Evolutionary conservation across 2,113 vertebrate genomes (phyloP).

Genomic region (Vombatus ursinus): DNA sequence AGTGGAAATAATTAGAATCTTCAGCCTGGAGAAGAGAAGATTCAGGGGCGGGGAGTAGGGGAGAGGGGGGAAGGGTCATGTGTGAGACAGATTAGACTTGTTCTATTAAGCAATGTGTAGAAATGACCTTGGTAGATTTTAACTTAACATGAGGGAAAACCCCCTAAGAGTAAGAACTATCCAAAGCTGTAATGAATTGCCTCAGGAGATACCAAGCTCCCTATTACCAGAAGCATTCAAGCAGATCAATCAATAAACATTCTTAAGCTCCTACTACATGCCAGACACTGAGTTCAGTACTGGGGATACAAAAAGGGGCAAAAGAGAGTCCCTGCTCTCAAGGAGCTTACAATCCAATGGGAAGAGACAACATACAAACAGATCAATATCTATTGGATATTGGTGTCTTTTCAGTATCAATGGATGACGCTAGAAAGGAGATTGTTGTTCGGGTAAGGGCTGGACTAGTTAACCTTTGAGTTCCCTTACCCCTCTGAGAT

Average conservation of each 20-base stretch:
- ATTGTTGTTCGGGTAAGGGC: not conserved
- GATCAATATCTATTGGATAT: not conserved
- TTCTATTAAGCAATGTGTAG: not conserved
- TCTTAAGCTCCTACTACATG: not conserved
- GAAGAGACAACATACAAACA: not conserved
- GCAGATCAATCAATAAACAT: not conserved
- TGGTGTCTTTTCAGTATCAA: not conserved
- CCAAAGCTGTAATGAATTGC: not conserved
- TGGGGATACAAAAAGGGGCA: not conserved
- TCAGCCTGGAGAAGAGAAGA: not conserved
- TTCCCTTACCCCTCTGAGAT: not conserved
- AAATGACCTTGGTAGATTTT: too few species aligned
- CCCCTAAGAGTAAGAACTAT: not conserved
- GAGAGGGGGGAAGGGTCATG: not conserved
- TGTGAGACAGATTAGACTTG: not conserved
- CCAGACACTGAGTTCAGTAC: not conserved
- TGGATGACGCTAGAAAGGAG: not conserved
- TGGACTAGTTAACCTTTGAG: not conserved
- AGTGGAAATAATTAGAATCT: not conserved
- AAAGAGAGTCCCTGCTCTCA: not conserved
- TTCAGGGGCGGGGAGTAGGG: too few species aligned
- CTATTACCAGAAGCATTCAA: not conserved
- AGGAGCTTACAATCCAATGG: not conserved
- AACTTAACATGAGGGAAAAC: not conserved
- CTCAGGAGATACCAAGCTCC: not conserved